Percentiles rank a stretch among this genome's conserved stretches.
Conservation (phyloP, 2,113 vertebrate species). For the Microtus oregoni region DNA sequence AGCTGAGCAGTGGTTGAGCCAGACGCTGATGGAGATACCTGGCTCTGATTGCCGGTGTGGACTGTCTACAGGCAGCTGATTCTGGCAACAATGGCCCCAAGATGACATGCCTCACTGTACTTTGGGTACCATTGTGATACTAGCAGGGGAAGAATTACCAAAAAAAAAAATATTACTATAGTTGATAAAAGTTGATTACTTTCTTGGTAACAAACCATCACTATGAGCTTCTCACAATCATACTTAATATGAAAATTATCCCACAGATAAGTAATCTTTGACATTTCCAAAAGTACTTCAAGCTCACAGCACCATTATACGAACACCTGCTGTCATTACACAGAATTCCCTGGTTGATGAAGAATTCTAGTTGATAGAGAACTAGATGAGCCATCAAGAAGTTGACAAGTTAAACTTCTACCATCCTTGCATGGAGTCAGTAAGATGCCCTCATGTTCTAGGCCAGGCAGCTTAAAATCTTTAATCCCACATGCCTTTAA, state of each 20-base stretch:
- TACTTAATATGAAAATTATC: slow-evolving; percentile 48
- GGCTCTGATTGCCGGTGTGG: neutral
- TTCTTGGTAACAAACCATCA: slow-evolving; percentile 35
- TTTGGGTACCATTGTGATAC: neutral
- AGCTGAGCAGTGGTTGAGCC: neutral
- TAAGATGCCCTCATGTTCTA: neutral
- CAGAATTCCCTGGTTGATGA: slow-evolving; percentile 29
- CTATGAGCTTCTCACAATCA: slow-evolving; percentile 43
- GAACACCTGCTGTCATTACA: slow-evolving; percentile 34
- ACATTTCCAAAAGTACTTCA: slow-evolving; percentile 53
- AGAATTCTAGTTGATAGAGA: slow-evolving; percentile 31
- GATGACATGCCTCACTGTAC: slow-evolving; percentile 6
- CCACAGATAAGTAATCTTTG: slow-evolving; percentile 20
- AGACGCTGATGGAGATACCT: neutral
- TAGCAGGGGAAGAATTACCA: neutral
- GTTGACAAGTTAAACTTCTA: slow-evolving; percentile 21
- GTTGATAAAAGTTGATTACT: neutral
- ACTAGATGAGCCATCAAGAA: slow-evolving; percentile 34
- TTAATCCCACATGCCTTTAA: neutral
- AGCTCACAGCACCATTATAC: neutral
- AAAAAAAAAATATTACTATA: slow-evolving; percentile 3
- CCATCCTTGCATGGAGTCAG: neutral
- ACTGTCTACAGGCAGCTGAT: neutral
- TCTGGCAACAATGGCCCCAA: neutral
- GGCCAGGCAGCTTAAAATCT: too few relatives aligned